Evolutionary conservation across 2,797 vertebrate species (phyloP).

Genomic region (Peromyscus eremicus): DNA sequence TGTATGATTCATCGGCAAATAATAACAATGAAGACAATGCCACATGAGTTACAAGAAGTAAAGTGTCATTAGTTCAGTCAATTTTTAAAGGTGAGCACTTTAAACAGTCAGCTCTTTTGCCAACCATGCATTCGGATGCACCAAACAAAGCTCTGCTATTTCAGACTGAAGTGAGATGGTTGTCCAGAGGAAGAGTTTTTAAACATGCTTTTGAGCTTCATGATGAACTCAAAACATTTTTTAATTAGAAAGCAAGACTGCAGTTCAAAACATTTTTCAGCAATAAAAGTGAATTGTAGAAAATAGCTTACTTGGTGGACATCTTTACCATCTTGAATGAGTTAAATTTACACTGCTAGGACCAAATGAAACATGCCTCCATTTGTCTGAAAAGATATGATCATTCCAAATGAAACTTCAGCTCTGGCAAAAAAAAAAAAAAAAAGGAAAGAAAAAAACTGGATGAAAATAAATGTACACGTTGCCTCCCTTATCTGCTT

Average conservation of each 20-base stretch:
- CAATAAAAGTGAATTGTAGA: not conserved
- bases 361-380: not conserved
- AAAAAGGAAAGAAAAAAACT: not conserved
- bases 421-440: not conserved
- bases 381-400: not conserved
- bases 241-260: not conserved
- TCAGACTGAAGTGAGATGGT: not conserved
- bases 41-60: not conserved
- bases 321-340: not conserved
- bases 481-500: not conserved
- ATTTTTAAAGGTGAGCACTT: not conserved
- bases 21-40: not conserved
- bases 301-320: not conserved
- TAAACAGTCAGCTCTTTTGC: not conserved
- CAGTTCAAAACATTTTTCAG: not conserved
- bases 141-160: not conserved
- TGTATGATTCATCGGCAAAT: not conserved
- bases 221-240: not conserved
- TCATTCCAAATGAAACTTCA: not conserved
- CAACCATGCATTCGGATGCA: not conserved
- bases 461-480: not conserved
- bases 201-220: not conserved
- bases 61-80: not conserved
- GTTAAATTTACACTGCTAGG: not conserved
- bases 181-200: not conserved